phyloP scores from a whole-genome alignment of 2,888 invertebrate genomes.

The Lasioglossum morio region DNA sequence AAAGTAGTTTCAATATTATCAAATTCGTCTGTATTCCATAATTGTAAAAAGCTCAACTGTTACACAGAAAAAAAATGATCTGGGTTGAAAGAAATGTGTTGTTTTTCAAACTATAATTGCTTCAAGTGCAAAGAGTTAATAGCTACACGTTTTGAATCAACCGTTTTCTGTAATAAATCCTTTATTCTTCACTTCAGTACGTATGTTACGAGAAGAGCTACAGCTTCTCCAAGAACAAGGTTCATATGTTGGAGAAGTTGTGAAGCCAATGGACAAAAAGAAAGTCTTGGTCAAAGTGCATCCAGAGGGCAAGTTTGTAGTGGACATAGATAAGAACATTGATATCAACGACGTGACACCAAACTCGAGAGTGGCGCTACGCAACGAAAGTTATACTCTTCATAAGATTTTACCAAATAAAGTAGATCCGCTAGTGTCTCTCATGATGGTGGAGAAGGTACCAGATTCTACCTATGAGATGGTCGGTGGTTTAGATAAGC shows the following conservation, averaged over 20 bases:
- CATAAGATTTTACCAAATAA: conserved; percentile 99
- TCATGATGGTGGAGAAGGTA: conserved; percentile 99
- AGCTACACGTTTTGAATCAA: background rate
- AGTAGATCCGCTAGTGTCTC: conserved; percentile 98
- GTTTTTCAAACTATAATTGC: too few species aligned
- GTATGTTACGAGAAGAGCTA: conserved; percentile 98
- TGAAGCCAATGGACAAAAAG: conserved; percentile 99
- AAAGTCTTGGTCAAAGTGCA: conserved; percentile 99
- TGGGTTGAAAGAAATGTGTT: too few species aligned
- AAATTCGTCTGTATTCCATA: too few species aligned
- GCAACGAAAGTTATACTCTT: conserved; percentile 99
- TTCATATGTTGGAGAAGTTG: conserved; percentile 99
- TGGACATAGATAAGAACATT: conserved; percentile 99
- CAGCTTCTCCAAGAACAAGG: conserved; percentile 99
- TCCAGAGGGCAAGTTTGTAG: conserved; percentile 99
- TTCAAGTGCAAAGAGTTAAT: background rate
- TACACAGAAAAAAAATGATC: too few species aligned
- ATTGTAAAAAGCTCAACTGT: too few species aligned
- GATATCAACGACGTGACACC: conserved; percentile 99
- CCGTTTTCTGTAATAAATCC: background rate
- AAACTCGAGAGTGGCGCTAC: conserved; percentile 98
- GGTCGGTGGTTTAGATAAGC: conserved; percentile 99
- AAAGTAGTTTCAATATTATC: too few species aligned
- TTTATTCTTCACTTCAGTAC: conserved; percentile 87
- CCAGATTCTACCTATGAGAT: conserved; percentile 99